A percentile compares a stretch with the other conserved stretches of the same genome.
phyloP scores from a whole-genome alignment of 1,140 invertebrate species.

The Ceratina australensis region DNA sequence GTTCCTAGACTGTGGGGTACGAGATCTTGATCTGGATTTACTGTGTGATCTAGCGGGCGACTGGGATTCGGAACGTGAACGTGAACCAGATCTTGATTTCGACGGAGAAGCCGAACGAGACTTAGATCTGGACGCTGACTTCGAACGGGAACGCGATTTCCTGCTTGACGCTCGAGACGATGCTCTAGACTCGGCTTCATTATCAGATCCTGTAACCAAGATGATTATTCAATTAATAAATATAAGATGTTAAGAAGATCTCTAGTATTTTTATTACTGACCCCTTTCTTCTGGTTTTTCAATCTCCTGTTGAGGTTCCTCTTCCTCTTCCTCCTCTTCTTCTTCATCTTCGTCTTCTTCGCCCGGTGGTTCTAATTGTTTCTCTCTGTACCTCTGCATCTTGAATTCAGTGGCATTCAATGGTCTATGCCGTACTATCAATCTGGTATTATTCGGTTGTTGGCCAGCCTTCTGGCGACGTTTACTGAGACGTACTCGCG shows the following conservation, averaged over 20 bases:
- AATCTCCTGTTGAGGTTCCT: constrained; percentile 68
- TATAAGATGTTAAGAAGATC: background rate
- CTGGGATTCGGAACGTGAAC: constrained; percentile 66
- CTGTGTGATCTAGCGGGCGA: constrained; percentile 68
- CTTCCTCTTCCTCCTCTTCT: constrained; percentile 72
- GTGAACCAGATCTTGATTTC: constrained; percentile 63
- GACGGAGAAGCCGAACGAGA: constrained; percentile 72
- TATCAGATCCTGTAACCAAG: constrained; percentile 61
- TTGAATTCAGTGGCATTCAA: constrained; percentile 92
- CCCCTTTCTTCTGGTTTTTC: constrained; percentile 72
- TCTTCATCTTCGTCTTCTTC: constrained; percentile 87
- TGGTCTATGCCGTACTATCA: constrained; percentile 94
- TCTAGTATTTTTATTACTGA: constrained; percentile 17
- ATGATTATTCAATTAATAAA: background rate
- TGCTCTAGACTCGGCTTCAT: constrained; percentile 66
- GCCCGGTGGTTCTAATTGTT: constrained; percentile 92
- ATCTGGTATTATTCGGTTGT: constrained; percentile 88
- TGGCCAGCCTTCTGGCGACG: constrained; percentile 88
- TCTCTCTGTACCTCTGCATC: constrained; percentile 92
- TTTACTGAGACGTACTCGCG: constrained; percentile 94
- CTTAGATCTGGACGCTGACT: constrained; percentile 69
- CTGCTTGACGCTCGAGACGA: constrained; percentile 69
- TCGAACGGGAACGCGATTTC: constrained; percentile 70
- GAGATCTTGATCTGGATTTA: constrained; percentile 65
- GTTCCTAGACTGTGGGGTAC: constrained; percentile 59